Percentiles rank a stretch among this genome's conserved stretches.
These are phyloP conservation scores for Heptranchias perlo DNA, from an alignment of 2,113 vertebrate species.

Conservation along the genomic window DNA sequence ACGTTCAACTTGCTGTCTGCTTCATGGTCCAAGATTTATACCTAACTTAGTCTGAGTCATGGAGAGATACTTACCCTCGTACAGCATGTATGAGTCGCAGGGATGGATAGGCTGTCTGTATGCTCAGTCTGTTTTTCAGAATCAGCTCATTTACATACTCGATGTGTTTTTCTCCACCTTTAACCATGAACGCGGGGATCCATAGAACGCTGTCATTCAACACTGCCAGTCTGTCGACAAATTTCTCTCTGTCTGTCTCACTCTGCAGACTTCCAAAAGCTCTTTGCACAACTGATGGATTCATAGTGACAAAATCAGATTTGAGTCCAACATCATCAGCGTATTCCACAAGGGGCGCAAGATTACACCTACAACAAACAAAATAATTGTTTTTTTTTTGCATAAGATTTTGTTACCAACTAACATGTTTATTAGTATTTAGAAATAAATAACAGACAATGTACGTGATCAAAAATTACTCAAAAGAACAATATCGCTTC, in stretches of 20 bases:
- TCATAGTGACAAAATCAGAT: constrained; percentile 90
- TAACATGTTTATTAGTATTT: neutral
- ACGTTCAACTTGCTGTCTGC: neutral
- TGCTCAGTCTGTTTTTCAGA: constrained; percentile 73
- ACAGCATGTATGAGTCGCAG: constrained; percentile 80
- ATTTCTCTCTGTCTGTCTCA: constrained; percentile 71
- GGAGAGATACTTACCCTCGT: constrained; percentile 73
- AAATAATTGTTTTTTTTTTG: neutral
- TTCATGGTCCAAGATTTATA: neutral
- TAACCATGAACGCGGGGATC: constrained; percentile 88
- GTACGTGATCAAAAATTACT: neutral
- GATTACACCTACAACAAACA: constrained; percentile 66
- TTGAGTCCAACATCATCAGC: constrained; percentile 75
- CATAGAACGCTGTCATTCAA: constrained; percentile 84
- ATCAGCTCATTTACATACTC: constrained; percentile 78
- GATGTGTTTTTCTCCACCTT: constrained; percentile 81
- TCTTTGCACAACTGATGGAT: constrained; percentile 82
- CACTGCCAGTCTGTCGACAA: constrained; percentile 71
- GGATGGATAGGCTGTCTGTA: constrained; percentile 77
- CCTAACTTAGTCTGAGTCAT: neutral
- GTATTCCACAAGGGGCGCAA: constrained; percentile 76
- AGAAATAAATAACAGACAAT: neutral
- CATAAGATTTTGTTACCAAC: neutral
- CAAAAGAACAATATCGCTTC: neutral
- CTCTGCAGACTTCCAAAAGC: constrained; percentile 76